Conservation (phyloP, 2,888 invertebrate genomes). For the Orthonychiurus folsomi region DNA sequence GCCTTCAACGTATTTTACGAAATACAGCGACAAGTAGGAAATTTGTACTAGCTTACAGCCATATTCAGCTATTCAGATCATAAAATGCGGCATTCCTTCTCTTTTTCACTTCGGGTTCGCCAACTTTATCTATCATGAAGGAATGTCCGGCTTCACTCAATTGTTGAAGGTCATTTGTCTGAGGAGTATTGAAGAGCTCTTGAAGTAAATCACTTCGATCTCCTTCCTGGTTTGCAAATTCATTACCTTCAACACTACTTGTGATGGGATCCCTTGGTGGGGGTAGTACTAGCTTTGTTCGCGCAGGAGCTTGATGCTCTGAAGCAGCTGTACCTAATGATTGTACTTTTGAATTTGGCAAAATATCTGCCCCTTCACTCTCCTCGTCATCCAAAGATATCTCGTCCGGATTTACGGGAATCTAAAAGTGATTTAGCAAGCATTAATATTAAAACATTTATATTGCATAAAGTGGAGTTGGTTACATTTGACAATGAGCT, state of each 20-base stretch:
- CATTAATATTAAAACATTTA: background rate
- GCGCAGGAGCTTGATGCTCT: background rate
- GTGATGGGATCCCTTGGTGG: slow-evolving; percentile 22
- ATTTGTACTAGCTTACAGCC: no score
- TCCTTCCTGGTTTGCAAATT: background rate
- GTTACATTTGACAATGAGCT: background rate
- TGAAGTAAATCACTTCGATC: no score
- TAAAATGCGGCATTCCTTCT: slow-evolving; percentile 11
- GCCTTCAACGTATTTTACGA: no score
- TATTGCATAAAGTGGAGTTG: no score
- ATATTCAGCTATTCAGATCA: background rate
- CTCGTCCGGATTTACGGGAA: slow-evolving; percentile 41
- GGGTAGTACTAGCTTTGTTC: slow-evolving; percentile 26
- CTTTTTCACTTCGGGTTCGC: slow-evolving; percentile 11
- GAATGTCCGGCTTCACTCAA: background rate
- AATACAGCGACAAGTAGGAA: no score
- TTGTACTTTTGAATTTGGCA: background rate
- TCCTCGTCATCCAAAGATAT: slow-evolving; percentile 41
- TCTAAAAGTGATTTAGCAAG: slow-evolving; percentile 14
- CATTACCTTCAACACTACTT: background rate
- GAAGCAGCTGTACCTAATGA: background rate
- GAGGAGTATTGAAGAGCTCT: no score
- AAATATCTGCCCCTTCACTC: slow-evolving; percentile 16
- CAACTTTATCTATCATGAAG: slow-evolving; percentile 15
- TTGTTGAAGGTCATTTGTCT: no score